These are phyloP conservation scores for Colostygia pectinataria DNA, from an alignment of 2,888 invertebrate species.

Conservation along the genomic window DNA sequence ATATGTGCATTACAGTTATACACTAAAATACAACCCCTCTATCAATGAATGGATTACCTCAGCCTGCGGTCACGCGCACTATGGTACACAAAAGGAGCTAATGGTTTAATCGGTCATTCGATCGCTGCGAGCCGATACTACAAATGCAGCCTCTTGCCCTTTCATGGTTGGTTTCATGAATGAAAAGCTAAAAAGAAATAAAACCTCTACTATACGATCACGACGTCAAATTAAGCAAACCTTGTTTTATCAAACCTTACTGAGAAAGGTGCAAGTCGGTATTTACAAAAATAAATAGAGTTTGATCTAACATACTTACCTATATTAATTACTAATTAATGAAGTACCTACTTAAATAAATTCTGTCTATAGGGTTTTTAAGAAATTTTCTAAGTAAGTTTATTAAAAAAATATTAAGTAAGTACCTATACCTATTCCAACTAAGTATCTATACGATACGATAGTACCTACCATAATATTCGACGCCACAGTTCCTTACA, in stretches of 20 bases:
- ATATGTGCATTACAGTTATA: slow-evolving; percentile 21
- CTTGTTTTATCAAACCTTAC: slow-evolving; percentile 39
- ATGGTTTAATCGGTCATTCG: slow-evolving; percentile 73
- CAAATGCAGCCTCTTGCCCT: slow-evolving; percentile 50
- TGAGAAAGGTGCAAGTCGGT: no score
- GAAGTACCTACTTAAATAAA: no score
- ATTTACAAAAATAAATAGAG: no score
- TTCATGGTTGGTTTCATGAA: slow-evolving; percentile 69
- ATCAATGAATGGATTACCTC: slow-evolving; percentile 67
- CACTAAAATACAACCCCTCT: slow-evolving; percentile 44
- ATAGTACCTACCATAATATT: no score
- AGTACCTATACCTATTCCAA: no score
- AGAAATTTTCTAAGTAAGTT: no score
- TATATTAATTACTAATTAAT: no score
- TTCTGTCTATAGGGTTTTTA: no score
- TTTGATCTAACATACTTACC: no score
- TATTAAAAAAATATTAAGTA: no score
- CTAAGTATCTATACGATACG: no score
- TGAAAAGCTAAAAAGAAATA: slow-evolving; percentile 62
- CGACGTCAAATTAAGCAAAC: slow-evolving; percentile 60
- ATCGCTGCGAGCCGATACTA: slow-evolving; percentile 62
- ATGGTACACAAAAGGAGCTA: slow-evolving; percentile 70
- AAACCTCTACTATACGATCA: slow-evolving; percentile 55
- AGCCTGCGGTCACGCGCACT: slow-evolving; percentile 65
- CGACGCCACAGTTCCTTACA: no score